Base-by-base conservation (phyloP, 2,113 vertebrate species). In the Dipodomys merriami region DNA sequence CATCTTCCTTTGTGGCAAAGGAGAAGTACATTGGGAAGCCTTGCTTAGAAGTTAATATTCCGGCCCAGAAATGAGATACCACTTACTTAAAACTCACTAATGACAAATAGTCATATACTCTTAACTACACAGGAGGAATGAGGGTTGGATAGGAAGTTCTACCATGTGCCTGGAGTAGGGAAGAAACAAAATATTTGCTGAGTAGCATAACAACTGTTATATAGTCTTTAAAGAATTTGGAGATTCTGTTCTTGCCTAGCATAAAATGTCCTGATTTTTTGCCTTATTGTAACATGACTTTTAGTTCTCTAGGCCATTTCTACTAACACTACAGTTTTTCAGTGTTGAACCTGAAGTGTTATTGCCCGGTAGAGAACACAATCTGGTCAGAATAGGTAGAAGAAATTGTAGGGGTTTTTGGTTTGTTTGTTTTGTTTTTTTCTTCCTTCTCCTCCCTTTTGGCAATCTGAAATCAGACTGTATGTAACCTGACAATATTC, bases 211-310 rank as follows among this genome's bases (percentile, higher is more conserved):
- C 53, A 7, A 19, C 62, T 64, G 2, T 30, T 27, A 18, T 13
- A 68, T 16, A 73, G 29, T 81, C 44, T 71, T 86, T 79, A 23
- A 30, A 30, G 39, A 74, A 69, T 85, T 60, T 71, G 74, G n/a
- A 53, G 76, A 23, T 60, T 90, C n/a, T 49, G 86, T 71, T 86
- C 39, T 90, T 71, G 29, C 27, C 30, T 72, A 53, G 22, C 5
- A 62, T 91, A 74, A 91, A 93, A 90, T 49, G 88, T 90, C 16
- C 16, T 81, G 15, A 15, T 74, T 62, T 82, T 92, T 87, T 53
- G 53, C 10, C 9, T 86, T n/a, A 60, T 44, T 46, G 4, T 57
- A 44, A 33, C 90, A 49, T 33, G 49, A 88, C 49, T 88, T 86
- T 83, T 33, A 91, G 6, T 83, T 84, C 71, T 18, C 0, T 82